phyloP scores from a whole-genome alignment of 2,888 invertebrate species.

The Tachystola acroxantha region DNA sequence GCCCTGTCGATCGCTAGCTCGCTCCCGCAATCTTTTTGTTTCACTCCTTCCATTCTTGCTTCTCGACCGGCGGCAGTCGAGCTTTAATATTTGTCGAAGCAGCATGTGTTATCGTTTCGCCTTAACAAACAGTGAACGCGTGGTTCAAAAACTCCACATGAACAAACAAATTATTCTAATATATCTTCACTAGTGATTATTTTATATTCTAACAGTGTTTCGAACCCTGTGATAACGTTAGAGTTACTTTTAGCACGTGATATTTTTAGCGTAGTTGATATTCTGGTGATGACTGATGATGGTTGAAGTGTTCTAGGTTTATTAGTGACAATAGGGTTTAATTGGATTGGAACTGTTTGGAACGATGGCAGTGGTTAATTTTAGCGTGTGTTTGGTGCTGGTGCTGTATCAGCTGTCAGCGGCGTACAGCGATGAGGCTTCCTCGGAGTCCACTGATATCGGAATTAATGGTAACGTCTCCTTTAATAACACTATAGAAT shows the following conservation, averaged over 20 bases:
- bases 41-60: conserved; percentile 23
- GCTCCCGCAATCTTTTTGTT: conserved; percentile 27
- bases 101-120: conserved; percentile 19
- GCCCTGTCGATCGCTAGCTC: conserved; percentile 33
- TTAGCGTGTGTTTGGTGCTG: conserved; percentile 60
- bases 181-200: conserved; percentile 4
- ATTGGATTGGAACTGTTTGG: no score
- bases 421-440: conserved; percentile 52
- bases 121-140: conserved; percentile 35
- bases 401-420: conserved; percentile 56
- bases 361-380: conserved; percentile 65
- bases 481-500: no score
- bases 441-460: conserved; percentile 59
- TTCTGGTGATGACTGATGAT: conserved; percentile 49
- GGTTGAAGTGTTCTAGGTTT: conserved; percentile 33
- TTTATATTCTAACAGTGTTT: background rate
- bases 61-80: conserved; percentile 40
- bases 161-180: conserved; percentile 19
- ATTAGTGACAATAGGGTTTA: conserved; percentile 47
- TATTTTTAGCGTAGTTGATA: conserved; percentile 19
- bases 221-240: background rate
- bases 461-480: conserved; percentile 51
- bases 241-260: conserved; percentile 13
- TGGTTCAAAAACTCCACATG: conserved; percentile 36
- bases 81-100: conserved; percentile 25